Conservation (phyloP, 2,797 vertebrate genomes). For the Lithobates pipiens region DNA sequence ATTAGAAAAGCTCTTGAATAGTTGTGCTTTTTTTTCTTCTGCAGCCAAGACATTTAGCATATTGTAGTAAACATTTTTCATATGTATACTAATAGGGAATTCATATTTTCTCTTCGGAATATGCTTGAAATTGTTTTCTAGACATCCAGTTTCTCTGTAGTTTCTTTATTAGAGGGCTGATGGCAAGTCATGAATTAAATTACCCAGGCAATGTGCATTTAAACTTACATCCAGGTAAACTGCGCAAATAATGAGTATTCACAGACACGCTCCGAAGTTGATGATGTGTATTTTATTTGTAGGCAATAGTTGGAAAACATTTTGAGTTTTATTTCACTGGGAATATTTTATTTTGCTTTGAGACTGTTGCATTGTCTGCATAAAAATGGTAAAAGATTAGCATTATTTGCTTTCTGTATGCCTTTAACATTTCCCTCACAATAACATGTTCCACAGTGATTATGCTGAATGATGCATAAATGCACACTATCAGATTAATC, state of each 20-base stretch:
- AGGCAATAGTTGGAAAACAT: not conserved
- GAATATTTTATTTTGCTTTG: not conserved
- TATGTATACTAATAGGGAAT: not conserved
- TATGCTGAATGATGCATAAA: not conserved
- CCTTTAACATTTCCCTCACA: not conserved
- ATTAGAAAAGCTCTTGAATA: not conserved
- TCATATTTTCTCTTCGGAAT: not conserved
- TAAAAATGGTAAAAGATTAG: not conserved
- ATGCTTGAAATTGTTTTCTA: conserved; percentile 12
- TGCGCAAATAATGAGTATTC: conserved; percentile 19
- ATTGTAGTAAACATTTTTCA: not conserved
- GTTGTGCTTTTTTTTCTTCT: not conserved
- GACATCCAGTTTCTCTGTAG: conserved; percentile 8
- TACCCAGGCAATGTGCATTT: not conserved
- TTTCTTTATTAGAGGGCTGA: conserved; percentile 1
- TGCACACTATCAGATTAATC: not conserved
- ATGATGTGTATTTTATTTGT: not conserved
- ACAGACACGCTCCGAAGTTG: not conserved
- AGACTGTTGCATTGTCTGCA: not conserved
- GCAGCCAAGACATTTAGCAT: not conserved
- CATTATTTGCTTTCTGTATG: not conserved
- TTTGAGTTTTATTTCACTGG: not conserved
- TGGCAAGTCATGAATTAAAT: conserved; percentile 14
- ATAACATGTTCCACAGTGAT: not conserved
- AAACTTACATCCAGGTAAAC: conserved; percentile 8